These are phyloP conservation scores for Coturnix japonica DNA, from an alignment of 2,113 vertebrate genomes.

Conservation along the genomic window DNA sequence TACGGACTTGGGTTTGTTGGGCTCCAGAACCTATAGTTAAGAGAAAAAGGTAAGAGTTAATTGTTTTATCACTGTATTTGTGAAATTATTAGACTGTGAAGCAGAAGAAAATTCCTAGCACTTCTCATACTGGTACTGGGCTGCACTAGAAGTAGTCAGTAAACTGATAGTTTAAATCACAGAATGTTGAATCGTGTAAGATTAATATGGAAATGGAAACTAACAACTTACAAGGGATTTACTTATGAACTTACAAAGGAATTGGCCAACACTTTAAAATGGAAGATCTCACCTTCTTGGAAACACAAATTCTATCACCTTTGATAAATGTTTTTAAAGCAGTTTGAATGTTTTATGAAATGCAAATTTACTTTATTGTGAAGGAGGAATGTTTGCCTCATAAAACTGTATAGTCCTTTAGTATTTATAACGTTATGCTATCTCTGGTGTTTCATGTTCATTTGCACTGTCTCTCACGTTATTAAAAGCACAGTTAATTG, in stretches of 20 bases:
- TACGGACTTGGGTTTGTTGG: neutral
- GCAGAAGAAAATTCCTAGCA: neutral
- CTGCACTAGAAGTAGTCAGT: neutral
- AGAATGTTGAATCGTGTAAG: neutral
- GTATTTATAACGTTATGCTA: neutral
- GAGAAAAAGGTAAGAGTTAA: neutral
- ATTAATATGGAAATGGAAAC: neutral
- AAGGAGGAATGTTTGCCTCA: neutral
- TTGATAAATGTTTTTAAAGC: slow-evolving; percentile 1
- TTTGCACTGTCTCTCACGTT: neutral
- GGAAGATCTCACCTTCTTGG: neutral
- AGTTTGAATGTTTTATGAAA: neutral
- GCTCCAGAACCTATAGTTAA: neutral
- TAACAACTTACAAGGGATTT: neutral
- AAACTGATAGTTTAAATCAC: neutral
- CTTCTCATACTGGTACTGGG: neutral
- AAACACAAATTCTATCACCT: neutral
- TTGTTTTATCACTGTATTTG: neutral
- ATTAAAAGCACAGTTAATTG: neutral
- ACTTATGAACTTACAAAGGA: neutral
- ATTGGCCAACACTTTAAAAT: neutral
- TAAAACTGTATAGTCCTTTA: neutral
- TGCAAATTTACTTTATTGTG: neutral
- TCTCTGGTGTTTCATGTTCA: neutral
- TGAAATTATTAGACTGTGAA: neutral